Evolutionary conservation across 2,888 invertebrate species (phyloP).

Genomic region (Cylloceria caligata): DNA sequence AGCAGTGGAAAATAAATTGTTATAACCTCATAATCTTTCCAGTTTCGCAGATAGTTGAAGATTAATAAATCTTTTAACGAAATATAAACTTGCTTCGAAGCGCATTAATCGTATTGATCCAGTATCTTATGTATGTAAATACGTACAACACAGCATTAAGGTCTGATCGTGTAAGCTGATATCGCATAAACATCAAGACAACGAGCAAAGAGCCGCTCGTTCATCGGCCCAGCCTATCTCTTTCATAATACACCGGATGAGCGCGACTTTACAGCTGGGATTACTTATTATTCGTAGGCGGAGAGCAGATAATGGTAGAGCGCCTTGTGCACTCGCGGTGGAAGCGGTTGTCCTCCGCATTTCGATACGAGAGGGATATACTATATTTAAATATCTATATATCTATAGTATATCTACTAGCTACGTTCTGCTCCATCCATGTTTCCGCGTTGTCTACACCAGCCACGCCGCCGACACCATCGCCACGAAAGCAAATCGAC

Average conservation of each 20-base stretch:
- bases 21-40: neutral
- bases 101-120: neutral
- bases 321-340: conserved; percentile 21
- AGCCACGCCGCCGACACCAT: conserved; percentile 34
- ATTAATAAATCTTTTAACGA: neutral
- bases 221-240: neutral
- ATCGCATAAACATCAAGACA: conserved; percentile 14
- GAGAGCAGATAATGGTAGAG: conserved; percentile 45
- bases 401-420: neutral
- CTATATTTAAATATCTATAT: conserved; percentile 23
- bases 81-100: too few species aligned
- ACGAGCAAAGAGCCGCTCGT: conserved; percentile 4
- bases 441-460: conserved; percentile 65
- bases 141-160: neutral
- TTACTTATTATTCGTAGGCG: conserved; percentile 57
- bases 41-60: conserved; percentile 9
- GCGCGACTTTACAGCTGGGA: conserved; percentile 50
- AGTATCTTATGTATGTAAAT: neutral
- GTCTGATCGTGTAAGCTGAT: neutral
- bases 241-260: conserved; percentile 53
- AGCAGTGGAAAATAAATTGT: conserved; percentile 19
- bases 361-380: conserved; percentile 36
- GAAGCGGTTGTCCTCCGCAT: conserved; percentile 30
- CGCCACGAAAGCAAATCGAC: conserved; percentile 71
- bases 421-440: conserved; percentile 35